These are phyloP conservation scores for Onychomys arenicola DNA, from an alignment of 2,797 vertebrate genomes.

Conservation along the genomic window DNA sequence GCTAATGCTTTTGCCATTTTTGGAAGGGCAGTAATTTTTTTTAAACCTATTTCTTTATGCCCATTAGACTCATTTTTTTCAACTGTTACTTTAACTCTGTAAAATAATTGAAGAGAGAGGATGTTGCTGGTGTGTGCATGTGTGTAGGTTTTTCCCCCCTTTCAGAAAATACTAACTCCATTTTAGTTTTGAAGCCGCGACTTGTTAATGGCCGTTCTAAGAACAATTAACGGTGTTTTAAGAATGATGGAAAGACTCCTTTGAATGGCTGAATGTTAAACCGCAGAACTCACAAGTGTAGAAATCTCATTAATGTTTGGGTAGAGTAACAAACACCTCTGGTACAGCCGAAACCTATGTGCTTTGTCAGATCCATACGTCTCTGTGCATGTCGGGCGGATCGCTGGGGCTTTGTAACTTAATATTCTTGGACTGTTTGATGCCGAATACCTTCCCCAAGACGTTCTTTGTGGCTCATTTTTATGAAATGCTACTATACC, in stretches of 20 bases:
- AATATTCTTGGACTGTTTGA: not conserved
- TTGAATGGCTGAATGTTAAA: not conserved
- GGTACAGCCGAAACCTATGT: not conserved
- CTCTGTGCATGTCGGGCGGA: not conserved
- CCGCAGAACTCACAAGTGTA: not conserved
- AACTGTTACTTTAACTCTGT: constrained; percentile 6
- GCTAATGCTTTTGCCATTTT: not conserved
- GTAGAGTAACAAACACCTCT: not conserved
- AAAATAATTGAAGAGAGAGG: constrained; percentile 8
- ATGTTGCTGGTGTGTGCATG: not conserved
- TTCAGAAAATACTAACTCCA: not conserved
- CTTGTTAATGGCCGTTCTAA: not conserved
- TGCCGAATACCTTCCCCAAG: not conserved
- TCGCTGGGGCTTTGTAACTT: not conserved
- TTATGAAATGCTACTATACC: constrained; percentile 4
- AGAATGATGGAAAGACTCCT: not conserved
- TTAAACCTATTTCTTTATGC: not conserved
- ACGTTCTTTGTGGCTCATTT: constrained; percentile 40
- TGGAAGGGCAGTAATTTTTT: not conserved
- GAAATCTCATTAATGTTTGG: constrained; percentile 12
- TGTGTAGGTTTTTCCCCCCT: not conserved
- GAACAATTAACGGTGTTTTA: not conserved
- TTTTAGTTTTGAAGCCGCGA: constrained; percentile 42
- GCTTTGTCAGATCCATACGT: not conserved
- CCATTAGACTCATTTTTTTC: not conserved